Base-by-base conservation (phyloP, 2,113 vertebrate genomes). In the Struthio camelus region DNA sequence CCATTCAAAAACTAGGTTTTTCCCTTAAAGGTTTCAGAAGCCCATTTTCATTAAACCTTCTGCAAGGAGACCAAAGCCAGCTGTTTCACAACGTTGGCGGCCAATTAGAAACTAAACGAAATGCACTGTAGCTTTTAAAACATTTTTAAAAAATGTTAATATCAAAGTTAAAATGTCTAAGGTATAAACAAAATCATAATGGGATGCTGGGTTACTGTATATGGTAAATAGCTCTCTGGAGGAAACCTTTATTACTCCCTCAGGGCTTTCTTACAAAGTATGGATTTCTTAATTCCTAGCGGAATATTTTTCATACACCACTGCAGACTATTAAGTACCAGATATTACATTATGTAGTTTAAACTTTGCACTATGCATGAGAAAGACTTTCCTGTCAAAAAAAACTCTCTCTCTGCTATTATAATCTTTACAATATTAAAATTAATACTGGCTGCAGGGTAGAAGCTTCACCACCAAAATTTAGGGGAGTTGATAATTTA, bases 271-370 rank as follows among this genome's bases (percentile, higher is more conserved):
- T 95, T 89, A 95, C 76, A 87, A 96, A 98, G 79, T 97, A 98
- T 97, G 96, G 97, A 98, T 98, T 98, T 98, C 97, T 98, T 98
- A 98, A 98, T 98, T 98, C 98, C 97, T 96, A 91, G 71, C 40
- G 80, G 98, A 98, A 98, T 98, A 98, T 98, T 98, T 98, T 98
- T 98, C 97, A 98, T 98, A 98, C 97, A 89, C 94, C 97, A 98
- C 77, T 97, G 98, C 96, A 98, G 97, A 97, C 97, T 98, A 98
- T 98, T 98, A 98, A 98, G 97, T 97, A 97, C 87, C 96, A 98
- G 95, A 97, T 97, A 98, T 98, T 96, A 97, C 96, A 98, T 98
- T 97, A 97, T 97, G 96, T 89, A 93, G 95, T 97, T 98, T 97
- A 97, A 98, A 98, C 97, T 98, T 96, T 97, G 97, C 93, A 97